These are phyloP conservation scores for Lapara coniferarum DNA, from an alignment of 2,888 invertebrate species.

Conservation along the genomic window DNA sequence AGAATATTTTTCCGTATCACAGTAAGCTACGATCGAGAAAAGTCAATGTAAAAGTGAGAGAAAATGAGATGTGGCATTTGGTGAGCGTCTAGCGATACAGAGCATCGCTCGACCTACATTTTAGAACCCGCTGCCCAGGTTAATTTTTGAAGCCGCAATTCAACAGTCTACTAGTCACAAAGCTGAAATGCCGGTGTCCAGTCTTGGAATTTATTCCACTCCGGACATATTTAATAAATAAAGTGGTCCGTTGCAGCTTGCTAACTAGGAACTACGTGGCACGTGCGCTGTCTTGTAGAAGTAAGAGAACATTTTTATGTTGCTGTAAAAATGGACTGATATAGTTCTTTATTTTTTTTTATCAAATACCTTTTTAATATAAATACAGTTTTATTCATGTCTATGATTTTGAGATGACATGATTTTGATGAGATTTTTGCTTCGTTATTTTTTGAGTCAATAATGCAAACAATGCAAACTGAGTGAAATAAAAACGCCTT, in stretches of 20 bases:
- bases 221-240: constrained; percentile 2
- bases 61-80: constrained; percentile 75
- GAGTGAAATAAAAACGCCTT: no score
- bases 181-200: neutral
- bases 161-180: neutral
- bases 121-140: constrained; percentile 54
- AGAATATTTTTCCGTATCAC: neutral
- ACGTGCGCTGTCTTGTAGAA: no score
- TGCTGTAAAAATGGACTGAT: no score
- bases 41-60: constrained; percentile 58
- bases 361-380: no score
- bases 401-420: no score
- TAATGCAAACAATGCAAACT: no score
- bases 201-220: neutral
- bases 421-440: no score
- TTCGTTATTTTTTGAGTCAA: no score
- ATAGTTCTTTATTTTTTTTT: no score
- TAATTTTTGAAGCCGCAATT: constrained; percentile 41
- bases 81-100: constrained; percentile 61
- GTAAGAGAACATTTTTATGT: no score
- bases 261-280: neutral
- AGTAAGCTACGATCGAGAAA: constrained; percentile 15
- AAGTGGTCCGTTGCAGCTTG: neutral
- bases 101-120: constrained; percentile 70
- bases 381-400: no score